Conservation (phyloP, 2,113 vertebrate species). For the Asarcornis scutulata region DNA sequence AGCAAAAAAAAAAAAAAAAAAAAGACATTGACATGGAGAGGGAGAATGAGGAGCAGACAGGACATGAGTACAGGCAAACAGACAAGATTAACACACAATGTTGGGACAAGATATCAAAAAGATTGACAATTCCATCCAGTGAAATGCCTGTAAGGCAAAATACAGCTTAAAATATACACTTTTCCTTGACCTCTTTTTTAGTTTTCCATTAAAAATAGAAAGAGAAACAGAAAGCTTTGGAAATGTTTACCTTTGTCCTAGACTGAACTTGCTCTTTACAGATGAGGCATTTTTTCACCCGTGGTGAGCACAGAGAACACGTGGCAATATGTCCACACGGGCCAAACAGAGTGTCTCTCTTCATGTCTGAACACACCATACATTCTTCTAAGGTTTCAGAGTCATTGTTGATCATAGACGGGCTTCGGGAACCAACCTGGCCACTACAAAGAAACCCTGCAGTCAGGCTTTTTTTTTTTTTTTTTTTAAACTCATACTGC, state of each 20-base stretch:
- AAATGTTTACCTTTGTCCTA: slow-evolving; percentile 90
- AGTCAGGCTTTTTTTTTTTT: not conserved
- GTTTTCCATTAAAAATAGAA: not conserved
- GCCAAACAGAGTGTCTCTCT: slow-evolving; percentile 97
- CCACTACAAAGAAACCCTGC: slow-evolving; percentile 78
- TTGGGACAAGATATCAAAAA: not conserved
- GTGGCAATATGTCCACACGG: slow-evolving; percentile 98
- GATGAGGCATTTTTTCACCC: slow-evolving; percentile 99
- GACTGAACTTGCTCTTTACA: slow-evolving; percentile 99
- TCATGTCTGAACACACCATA: slow-evolving; percentile 99
- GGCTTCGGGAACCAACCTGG: slow-evolving; percentile 95
- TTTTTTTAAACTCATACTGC: not conserved
- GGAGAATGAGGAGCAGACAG: not conserved
- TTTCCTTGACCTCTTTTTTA: not conserved
- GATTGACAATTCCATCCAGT: not conserved
- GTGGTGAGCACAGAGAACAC: slow-evolving; percentile 97
- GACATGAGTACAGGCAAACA: not conserved
- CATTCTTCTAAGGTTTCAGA: slow-evolving; percentile 97
- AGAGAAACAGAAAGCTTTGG: not conserved
- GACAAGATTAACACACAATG: not conserved
- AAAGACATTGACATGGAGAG: not conserved
- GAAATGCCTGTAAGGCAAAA: not conserved
- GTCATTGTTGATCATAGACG: slow-evolving; percentile 94
- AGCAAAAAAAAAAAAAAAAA: not conserved
- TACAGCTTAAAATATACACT: not conserved